phyloP scores from a whole-genome alignment of 2,888 invertebrate species.

The Achlya flavicornis region DNA sequence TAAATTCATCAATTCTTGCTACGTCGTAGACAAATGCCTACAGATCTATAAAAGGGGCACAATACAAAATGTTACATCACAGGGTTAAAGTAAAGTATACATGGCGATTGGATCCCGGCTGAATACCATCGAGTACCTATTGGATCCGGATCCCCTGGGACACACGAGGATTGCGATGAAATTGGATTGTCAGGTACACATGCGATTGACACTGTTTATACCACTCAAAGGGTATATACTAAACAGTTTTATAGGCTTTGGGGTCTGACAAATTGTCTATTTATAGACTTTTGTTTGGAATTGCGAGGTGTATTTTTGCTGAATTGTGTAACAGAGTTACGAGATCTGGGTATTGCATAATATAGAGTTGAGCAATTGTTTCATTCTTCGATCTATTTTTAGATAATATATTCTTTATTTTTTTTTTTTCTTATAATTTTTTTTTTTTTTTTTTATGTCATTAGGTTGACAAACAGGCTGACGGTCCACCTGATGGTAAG shows the following conservation, averaged over 20 bases:
- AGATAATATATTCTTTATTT: too few relatives aligned
- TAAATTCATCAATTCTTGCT: neutral
- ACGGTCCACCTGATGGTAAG: too few relatives aligned
- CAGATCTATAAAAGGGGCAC: neutral
- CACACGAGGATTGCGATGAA: conserved; percentile 37
- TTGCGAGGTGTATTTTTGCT: neutral
- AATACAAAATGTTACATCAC: conserved; percentile 8
- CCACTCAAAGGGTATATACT: conserved; percentile 31
- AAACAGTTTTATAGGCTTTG: conserved; percentile 11
- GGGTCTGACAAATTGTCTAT: conserved; percentile 6
- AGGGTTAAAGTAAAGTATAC: conserved; percentile 11
- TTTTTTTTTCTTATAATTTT: too few relatives aligned
- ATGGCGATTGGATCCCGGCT: conserved; percentile 15
- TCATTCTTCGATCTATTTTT: neutral
- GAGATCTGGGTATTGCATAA: neutral
- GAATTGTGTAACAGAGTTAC: neutral
- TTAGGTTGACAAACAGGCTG: too few relatives aligned
- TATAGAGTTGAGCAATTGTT: neutral
- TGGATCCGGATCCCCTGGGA: conserved; percentile 31
- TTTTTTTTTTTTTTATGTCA: too few relatives aligned
- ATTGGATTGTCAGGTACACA: conserved; percentile 49
- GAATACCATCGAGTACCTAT: conserved; percentile 9
- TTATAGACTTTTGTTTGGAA: conserved; percentile 3
- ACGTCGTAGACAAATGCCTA: neutral
- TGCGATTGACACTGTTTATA: conserved; percentile 32